A percentile compares a stretch with the other conserved stretches of the same genome.
Conservation (phyloP, 2,113 vertebrate species). For the Pan troglodytes region NHGRI_mPanTro3-v2.1_pri NC_072415.2:22392001-22392500, state of each 20-base stretch:
- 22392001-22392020: not conserved
- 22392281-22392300: not conserved
- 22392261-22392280: not conserved
- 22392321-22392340: not conserved
- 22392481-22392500: not conserved
- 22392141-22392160: fast-evolving
- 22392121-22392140: fast-evolving
- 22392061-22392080: not conserved
- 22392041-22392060: not conserved
- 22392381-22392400: not conserved
- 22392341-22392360: not conserved
- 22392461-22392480: not conserved
- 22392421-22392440: not conserved
- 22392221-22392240: not conserved
- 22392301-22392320: not conserved
- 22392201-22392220: not conserved
- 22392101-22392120: not conserved
- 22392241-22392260: not conserved
- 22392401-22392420: not conserved
- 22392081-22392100: not conserved
- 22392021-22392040: not conserved
- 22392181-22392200: not conserved
- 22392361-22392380: not conserved
- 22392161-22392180: not conserved
- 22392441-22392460: not conserved